These are phyloP conservation scores for Thumatha senex DNA, from an alignment of 2,888 invertebrate genomes.

Conservation along the genomic window DNA sequence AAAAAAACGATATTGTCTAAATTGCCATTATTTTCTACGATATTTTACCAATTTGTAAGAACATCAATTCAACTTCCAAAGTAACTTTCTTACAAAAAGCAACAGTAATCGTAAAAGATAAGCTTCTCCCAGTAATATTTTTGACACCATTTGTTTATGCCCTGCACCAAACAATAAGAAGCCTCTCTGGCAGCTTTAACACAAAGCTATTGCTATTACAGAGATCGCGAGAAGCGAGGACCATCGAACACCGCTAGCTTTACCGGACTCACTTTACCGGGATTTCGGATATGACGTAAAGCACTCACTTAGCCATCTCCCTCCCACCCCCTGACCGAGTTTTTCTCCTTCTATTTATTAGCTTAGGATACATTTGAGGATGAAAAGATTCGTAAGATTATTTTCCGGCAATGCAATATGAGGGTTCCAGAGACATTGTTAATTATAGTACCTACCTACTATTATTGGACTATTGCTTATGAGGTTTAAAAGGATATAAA, in stretches of 20 bases:
- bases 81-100: background rate
- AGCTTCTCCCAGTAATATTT: background rate
- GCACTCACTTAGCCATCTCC: constrained; percentile 73
- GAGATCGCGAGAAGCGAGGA: constrained; percentile 71
- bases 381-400: constrained; percentile 64
- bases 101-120: background rate
- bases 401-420: constrained; percentile 63
- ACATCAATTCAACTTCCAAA: no score
- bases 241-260: constrained; percentile 79
- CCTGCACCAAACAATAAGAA: constrained; percentile 69
- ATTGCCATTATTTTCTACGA: no score
- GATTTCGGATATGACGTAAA: constrained; percentile 83
- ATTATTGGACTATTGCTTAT: constrained; percentile 21
- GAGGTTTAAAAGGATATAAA: background rate
- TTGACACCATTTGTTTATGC: background rate
- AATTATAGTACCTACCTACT: constrained; percentile 41
- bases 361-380: constrained; percentile 71
- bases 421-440: constrained; percentile 53
- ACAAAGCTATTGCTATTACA: constrained; percentile 83
- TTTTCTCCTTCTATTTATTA: constrained; percentile 78
- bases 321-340: constrained; percentile 65
- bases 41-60: no score
- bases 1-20: no score
- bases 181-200: constrained; percentile 77
- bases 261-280: constrained; percentile 80